Percentiles rank a stretch among this genome's conserved stretches.
These are phyloP conservation scores for Takifugu rubripes DNA, from an alignment of 2,797 vertebrate genomes.

Conservation along the genomic window DNA sequence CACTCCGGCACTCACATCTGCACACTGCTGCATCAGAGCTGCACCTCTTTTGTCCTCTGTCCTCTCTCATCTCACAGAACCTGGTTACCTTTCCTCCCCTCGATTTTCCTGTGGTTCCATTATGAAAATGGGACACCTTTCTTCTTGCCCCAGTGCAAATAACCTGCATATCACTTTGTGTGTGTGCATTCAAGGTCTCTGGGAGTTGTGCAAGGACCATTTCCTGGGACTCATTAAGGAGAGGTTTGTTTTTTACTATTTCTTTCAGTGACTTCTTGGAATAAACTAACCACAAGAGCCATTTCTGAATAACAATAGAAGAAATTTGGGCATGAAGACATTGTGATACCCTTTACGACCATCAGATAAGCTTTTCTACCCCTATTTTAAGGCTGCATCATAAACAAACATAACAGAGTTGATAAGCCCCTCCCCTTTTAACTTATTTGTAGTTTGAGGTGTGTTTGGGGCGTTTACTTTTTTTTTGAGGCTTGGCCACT, in stretches of 20 bases:
- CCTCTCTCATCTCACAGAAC: conserved; percentile 47
- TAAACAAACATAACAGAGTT: no score
- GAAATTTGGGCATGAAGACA: no score
- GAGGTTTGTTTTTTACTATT: conserved; percentile 2
- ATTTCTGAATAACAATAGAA: no score
- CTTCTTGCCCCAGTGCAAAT: conserved; percentile 47
- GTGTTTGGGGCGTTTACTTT: no score
- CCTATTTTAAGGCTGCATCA: no score
- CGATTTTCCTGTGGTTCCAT: conserved; percentile 11
- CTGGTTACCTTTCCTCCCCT: conserved; percentile 4
- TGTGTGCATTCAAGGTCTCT: not conserved
- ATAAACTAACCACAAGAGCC: no score
- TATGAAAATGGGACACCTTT: conserved; percentile 72
- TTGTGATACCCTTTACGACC: no score
- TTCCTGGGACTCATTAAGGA: conserved; percentile 46
- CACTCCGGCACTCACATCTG: conserved; percentile 6
- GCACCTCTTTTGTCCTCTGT: conserved; percentile 30
- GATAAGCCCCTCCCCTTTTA: no score
- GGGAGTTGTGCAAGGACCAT: conserved; percentile 51
- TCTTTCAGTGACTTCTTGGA: no score
- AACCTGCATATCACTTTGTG: conserved; percentile 31
- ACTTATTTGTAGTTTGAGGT: no score
- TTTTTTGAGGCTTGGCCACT: no score
- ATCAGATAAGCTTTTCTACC: no score
- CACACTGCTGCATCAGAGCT: conserved; percentile 16